Percentiles rank a stretch among this genome's conserved stretches.
Conservation (phyloP, 1,140 invertebrate species). For the Linepithema humile region DNA sequence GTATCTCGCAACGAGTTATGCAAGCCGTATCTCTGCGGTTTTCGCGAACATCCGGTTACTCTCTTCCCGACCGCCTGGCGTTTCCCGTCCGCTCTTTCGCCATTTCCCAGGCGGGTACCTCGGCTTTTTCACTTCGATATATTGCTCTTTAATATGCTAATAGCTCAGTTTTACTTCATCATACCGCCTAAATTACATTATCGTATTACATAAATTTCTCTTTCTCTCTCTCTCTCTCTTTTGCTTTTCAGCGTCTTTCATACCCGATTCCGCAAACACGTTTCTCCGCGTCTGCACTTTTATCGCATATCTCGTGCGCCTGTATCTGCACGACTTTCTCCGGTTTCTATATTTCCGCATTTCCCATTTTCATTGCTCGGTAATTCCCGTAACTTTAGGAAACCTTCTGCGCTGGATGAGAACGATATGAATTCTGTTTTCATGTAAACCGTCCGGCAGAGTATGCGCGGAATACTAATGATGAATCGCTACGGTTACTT, state of each 20-base stretch:
- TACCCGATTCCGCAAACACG: neutral
- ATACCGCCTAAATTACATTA: slow-evolving; percentile 41
- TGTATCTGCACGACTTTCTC: slow-evolving; percentile 34
- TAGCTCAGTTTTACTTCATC: slow-evolving; percentile 27
- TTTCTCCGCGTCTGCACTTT: slow-evolving; percentile 6
- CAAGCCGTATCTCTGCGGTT: neutral
- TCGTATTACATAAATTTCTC: slow-evolving; percentile 27
- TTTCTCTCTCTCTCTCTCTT: neutral
- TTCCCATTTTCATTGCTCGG: slow-evolving; percentile 29
- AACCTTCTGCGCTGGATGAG: neutral
- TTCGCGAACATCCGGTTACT: neutral
- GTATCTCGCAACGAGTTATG: neutral
- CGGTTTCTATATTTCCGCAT: slow-evolving; percentile 43
- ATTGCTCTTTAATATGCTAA: slow-evolving; percentile 30
- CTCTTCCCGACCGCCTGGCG: neutral
- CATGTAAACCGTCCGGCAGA: neutral
- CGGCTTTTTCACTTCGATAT: slow-evolving; percentile 14
- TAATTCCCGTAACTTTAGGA: neutral
- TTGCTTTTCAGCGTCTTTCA: neutral
- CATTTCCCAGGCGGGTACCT: neutral
- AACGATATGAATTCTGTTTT: neutral
- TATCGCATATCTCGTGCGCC: neutral
- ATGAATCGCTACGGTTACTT: neutral
- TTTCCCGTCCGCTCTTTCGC: neutral
- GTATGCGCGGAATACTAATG: neutral